These are phyloP conservation scores for Lepilemur septentrionalis DNA, from an alignment of 2,797 vertebrate species.

Conservation along the genomic window DNA sequence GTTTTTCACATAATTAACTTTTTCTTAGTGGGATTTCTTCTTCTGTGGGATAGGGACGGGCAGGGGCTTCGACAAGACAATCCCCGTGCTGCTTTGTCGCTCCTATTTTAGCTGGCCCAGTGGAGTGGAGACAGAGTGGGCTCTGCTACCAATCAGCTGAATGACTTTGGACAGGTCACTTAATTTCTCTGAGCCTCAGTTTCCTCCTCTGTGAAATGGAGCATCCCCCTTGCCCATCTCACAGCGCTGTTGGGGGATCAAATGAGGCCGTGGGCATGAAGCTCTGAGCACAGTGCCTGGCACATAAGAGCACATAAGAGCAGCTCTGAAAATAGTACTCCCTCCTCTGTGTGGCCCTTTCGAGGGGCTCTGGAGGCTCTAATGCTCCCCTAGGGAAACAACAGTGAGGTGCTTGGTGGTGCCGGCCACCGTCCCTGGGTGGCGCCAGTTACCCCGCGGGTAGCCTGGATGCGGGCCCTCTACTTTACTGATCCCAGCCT, in stretches of 20 bases:
- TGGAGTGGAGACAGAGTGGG: background rate
- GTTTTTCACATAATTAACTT: background rate
- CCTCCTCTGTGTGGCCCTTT: background rate
- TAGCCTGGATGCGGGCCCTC: background rate
- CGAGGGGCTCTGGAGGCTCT: background rate
- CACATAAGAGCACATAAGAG: accelerated
- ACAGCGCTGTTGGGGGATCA: background rate
- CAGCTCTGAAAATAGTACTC: background rate
- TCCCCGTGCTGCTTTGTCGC: background rate
- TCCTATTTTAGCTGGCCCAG: background rate
- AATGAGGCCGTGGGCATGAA: background rate
- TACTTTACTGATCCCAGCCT: background rate
- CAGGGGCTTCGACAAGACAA: background rate
- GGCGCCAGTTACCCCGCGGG: background rate
- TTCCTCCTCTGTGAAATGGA: background rate
- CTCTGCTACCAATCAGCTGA: background rate
- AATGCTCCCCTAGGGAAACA: background rate
- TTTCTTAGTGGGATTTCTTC: background rate
- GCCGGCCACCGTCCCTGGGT: background rate
- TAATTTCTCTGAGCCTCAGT: background rate
- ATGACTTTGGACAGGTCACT: background rate
- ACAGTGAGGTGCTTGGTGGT: background rate
- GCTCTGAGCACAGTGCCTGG: background rate
- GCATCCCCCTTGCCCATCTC: background rate
- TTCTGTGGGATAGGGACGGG: background rate